A percentile compares a stretch with the other conserved stretches of the same genome.
Conservation (phyloP, 2,888 invertebrate genomes). For the Campopleginae sp. region DNA sequence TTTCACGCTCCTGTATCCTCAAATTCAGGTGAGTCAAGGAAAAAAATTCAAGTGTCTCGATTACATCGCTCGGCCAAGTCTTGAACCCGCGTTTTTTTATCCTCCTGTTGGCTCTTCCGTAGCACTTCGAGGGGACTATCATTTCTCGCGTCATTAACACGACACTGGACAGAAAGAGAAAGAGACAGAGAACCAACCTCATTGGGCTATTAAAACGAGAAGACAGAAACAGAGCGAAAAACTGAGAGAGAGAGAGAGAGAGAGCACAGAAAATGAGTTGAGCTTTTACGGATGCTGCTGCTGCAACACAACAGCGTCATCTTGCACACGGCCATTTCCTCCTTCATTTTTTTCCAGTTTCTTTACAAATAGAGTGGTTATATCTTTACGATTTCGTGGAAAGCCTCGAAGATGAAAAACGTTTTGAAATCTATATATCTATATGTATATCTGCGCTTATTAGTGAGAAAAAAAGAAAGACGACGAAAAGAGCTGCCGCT, state of each 20-base stretch:
- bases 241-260: not conserved
- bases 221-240: constrained; percentile 5
- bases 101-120: constrained; percentile 15
- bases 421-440: constrained; percentile 12
- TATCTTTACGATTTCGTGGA: constrained; percentile 70
- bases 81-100: constrained; percentile 39
- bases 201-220: constrained; percentile 58
- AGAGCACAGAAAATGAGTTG: constrained; percentile 25
- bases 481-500: constrained; percentile 53
- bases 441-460: not conserved
- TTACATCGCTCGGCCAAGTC: constrained; percentile 39
- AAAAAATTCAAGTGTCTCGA: constrained; percentile 21
- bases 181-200: constrained; percentile 30
- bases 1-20: constrained; percentile 25
- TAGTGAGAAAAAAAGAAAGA: constrained; percentile 26
- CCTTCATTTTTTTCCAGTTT: constrained; percentile 67
- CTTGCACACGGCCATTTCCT: constrained; percentile 69
- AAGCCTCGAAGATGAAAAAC: constrained; percentile 66
- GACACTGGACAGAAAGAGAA: constrained; percentile 57
- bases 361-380: constrained; percentile 71
- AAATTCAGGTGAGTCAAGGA: not conserved
- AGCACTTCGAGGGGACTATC: constrained; percentile 52
- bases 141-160: constrained; percentile 69
- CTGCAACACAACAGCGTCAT: constrained; percentile 53
- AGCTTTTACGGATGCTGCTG: constrained; percentile 49